phyloP scores from a whole-genome alignment of 1,140 invertebrate species.

The Apis laboriosa region DNA sequence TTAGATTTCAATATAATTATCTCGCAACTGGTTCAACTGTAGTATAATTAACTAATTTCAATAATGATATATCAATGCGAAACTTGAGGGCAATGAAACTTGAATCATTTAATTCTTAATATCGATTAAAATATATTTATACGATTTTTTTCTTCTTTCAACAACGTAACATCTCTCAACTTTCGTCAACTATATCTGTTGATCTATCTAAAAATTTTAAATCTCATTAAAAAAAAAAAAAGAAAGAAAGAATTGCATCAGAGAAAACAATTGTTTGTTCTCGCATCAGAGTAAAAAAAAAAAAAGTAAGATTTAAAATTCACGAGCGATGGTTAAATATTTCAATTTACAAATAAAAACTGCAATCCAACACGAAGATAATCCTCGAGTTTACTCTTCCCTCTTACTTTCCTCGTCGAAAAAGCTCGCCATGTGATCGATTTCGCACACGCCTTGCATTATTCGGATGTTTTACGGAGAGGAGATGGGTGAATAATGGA shows the following conservation, averaged over 20 bases:
- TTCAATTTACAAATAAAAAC: no score
- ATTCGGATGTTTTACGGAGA: conserved; percentile 13
- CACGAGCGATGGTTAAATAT: not conserved
- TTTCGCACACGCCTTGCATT: conserved; percentile 37
- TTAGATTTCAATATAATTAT: not conserved
- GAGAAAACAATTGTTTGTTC: no score
- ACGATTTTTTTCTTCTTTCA: no score
- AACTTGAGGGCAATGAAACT: not conserved
- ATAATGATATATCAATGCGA: not conserved
- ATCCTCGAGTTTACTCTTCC: not conserved
- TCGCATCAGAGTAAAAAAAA: not conserved
- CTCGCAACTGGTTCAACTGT: no score
- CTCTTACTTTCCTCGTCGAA: not conserved
- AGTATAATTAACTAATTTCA: not conserved
- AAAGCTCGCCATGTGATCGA: conserved; percentile 11
- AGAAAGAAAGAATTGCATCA: no score
- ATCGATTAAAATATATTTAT: no score
- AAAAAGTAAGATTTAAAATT: not conserved
- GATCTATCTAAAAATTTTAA: no score
- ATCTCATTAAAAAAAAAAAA: no score
- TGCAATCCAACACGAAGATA: not conserved
- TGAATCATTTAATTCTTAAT: no score
- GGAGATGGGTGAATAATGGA: conserved; percentile 36
- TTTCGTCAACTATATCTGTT: no score
- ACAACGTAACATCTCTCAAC: no score